These are phyloP conservation scores for Synchiropus splendidus DNA, from an alignment of 2,113 vertebrate genomes.

Conservation along the genomic window DNA sequence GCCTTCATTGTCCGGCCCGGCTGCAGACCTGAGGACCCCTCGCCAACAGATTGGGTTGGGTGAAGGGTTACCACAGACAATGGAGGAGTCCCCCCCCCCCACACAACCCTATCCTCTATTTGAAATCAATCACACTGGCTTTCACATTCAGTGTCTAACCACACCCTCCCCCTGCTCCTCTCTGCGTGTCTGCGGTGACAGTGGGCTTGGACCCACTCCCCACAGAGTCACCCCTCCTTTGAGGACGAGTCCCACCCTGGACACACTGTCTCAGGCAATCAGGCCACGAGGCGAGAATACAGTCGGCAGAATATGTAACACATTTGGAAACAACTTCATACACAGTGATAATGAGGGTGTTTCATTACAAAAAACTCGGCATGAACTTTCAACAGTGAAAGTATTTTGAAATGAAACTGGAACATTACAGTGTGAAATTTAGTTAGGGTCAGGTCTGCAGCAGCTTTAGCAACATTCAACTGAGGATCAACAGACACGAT, in stretches of 20 bases:
- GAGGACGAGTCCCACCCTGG: conserved; percentile 22
- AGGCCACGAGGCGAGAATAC: conserved; percentile 2
- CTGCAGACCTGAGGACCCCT: conserved; percentile 49
- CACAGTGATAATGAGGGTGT: too few species aligned
- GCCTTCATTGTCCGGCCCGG: conserved; percentile 59
- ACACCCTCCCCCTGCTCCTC: neutral
- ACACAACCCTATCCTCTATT: conserved; percentile 36
- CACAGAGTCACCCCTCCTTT: conserved; percentile 28
- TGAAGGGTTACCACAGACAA: conserved; percentile 65
- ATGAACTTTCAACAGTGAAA: too few species aligned
- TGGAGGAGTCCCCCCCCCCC: conserved; percentile 29
- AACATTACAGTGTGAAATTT: too few species aligned
- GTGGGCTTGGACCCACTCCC: conserved; percentile 35
- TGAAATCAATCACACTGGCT: conserved; percentile 65
- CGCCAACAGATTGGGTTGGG: conserved; percentile 54
- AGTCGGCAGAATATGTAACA: too few species aligned
- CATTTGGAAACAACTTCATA: too few species aligned
- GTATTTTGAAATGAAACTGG: too few species aligned
- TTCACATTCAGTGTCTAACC: conserved; percentile 44
- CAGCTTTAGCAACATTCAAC: too few species aligned
- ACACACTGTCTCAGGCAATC: conserved; percentile 20
- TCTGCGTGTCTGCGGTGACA: conserved; percentile 36
- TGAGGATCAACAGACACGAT: too few species aligned
- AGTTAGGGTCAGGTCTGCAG: too few species aligned
- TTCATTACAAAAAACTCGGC: too few species aligned